phyloP scores from a whole-genome alignment of 1,140 invertebrate species.

The Achroia grisella region DNA sequence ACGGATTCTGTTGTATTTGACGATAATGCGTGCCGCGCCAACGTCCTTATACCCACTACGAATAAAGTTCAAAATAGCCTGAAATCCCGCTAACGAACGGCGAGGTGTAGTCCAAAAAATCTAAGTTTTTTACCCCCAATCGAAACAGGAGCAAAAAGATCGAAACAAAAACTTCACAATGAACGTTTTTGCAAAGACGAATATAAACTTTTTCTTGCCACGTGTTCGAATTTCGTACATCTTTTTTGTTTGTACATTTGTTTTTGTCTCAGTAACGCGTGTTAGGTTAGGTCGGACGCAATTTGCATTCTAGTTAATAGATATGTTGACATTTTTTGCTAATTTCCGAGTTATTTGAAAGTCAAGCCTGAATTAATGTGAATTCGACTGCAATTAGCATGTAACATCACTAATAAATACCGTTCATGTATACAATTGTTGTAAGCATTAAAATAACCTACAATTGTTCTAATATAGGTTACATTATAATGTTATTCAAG shows the following conservation, averaged over 20 bases:
- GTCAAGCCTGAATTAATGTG: neutral
- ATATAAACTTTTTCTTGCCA: slow-evolving; percentile 48
- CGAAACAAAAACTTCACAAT: slow-evolving; percentile 43
- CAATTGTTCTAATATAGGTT: no score
- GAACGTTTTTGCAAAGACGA: slow-evolving; percentile 51
- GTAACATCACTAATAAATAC: no score
- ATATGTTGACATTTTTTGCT: no score
- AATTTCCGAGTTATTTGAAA: no score
- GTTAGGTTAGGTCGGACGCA: slow-evolving; percentile 34
- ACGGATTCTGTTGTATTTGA: slow-evolving; percentile 45
- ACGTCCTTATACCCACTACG: neutral
- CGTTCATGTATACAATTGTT: no score
- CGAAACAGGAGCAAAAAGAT: slow-evolving; percentile 51
- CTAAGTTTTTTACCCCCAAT: slow-evolving; percentile 27
- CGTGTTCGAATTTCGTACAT: slow-evolving; percentile 51
- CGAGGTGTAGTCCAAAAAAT: slow-evolving; percentile 30
- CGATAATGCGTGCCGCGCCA: neutral
- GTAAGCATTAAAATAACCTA: no score
- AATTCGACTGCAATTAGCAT: no score
- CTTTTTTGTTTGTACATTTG: slow-evolving; percentile 32
- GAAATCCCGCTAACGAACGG: neutral
- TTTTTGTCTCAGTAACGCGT: slow-evolving; percentile 25
- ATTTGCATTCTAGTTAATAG: slow-evolving; percentile 18
- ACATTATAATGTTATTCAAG: no score
- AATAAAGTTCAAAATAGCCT: neutral